These are phyloP conservation scores for Blennius ocellaris DNA, from an alignment of 2,113 vertebrate genomes.

Conservation along the genomic window DNA sequence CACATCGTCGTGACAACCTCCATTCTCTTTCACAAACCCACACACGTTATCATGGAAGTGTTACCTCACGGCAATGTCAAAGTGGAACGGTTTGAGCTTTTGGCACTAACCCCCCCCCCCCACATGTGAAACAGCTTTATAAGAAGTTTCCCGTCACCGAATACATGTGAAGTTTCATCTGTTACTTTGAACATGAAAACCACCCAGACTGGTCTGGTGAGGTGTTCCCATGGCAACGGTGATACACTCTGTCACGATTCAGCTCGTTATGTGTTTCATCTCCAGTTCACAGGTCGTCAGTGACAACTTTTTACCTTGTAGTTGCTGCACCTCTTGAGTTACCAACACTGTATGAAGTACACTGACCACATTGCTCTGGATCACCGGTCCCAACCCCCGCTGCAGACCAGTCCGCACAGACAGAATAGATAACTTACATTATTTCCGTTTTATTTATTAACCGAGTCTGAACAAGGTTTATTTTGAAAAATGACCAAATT, in stretches of 20 bases:
- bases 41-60: not conserved
- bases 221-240: conserved; percentile 45
- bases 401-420: no score
- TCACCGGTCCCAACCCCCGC: no score
- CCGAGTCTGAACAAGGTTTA: no score
- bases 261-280: conserved; percentile 21
- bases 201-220: conserved; percentile 12
- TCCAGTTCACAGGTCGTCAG: conserved; percentile 40
- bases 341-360: conserved; percentile 22
- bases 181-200: conserved; percentile 37
- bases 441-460: no score
- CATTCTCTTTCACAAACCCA: conserved; percentile 7
- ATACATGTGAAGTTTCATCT: conserved; percentile 17
- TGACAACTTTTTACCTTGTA: conserved; percentile 45
- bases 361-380: not conserved
- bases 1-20: no score
- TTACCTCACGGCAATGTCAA: no score
- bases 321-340: conserved; percentile 18
- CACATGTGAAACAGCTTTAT: not conserved
- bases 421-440: no score
- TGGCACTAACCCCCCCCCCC: no score
- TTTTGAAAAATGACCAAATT: no score
- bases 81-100: no score
- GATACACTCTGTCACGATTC: conserved; percentile 17
- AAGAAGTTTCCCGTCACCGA: conserved; percentile 10